Evolutionary conservation across 2,888 invertebrate species (phyloP), one percentile per base, ranked within the genome.

Genomic region (Pristionchus mayeri): DNA sequence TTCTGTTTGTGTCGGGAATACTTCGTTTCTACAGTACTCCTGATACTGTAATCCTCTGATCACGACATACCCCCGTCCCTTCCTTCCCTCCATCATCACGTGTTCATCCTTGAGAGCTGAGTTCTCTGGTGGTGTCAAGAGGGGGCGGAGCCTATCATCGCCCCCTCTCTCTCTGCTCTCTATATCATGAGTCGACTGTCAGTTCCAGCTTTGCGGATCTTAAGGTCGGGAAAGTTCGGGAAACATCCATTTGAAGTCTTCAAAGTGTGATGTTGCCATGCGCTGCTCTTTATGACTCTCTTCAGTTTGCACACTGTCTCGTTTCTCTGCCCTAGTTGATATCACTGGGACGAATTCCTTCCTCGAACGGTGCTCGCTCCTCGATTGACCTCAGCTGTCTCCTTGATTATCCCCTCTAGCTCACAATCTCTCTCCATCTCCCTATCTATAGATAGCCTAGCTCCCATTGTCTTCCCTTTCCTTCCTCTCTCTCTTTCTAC

Each of bases 361-460:
- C 21, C 6, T 24, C 57, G 57, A 57, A 57, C 57, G 24, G n/a
- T 21, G 6, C 9, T 1, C 57, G 7, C 3, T 24, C 24, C 0
- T 52, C 57, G 11, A 21, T 57, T 63, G 63, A 63, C 63, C 63
- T 34, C 63, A 63, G 63, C 63, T 63, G 63, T 63, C 63, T 6
- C 13, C 30, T 63, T 21, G 34, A 63, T 34, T 63, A 63, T 63
- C 63, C 63, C 34, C 30, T 30, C 13, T 27, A 13, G 30, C 30
- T 63, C 63, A 30, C 63, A 30, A 63, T 63, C 63, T 57, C 30
- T 63, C 63, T 34, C 13, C 27, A n/a, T n/a, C n/a, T n/a, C n/a
- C n/a, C n/a, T n/a, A n/a, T n/a, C 57, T 27, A 63, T 30, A 18
- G 13, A 34, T 34, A 63, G 63, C 30, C 13, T 34, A 34, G 63